Evolutionary conservation across 2,888 invertebrate genomes (phyloP), one percentile per base, ranked within the genome.

Genomic region (Tetrapedia diversipes): DNA sequence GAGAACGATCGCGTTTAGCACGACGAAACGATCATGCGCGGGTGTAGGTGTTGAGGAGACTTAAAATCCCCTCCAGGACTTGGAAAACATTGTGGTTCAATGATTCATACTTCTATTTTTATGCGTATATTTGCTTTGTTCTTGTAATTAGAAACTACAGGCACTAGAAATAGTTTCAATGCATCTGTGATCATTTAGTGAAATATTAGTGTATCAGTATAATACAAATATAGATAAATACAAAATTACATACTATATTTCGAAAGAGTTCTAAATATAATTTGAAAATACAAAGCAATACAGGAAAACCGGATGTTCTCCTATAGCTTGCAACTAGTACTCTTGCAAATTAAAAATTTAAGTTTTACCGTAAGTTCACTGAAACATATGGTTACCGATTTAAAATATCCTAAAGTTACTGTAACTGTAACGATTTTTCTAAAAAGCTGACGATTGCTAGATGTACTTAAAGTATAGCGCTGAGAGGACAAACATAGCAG

Each of bases 1-100:
- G 22, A 47, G 61, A 74, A 65, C 34, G 74, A 80, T 82, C 82
- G 84, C 77, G 73, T 84, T 77, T 72, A 74, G 47, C 72, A 68
- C 67, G 63, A 69, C 57, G 54, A 56, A 79, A 68, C 63, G 74
- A 72, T 79, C 76, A 72, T 64, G 84, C 68, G 37, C 39, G 54
- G 41, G 63, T 68, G 84, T 80, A 75, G 83, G 67, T 76, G 66
- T 75, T 51, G 54, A 45, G 45, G 41, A 51, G 60, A 73, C 47
- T 45, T 51, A 60, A 59, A 53, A 63, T 27, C 22, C 37, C 53
- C 34, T 19, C 39, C 29, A 29, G 19, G 19, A 49, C 27, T 29
- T n/a, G n/a, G n/a, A 6, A 16, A 16, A 29, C 54, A 34, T 34
- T 27, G 19, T 49, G 34, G 51, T 49, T 65, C 70, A 60, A 22